These are phyloP conservation scores for Parelbella ahira DNA, from an alignment of 2,888 invertebrate genomes.

Conservation along the genomic window DNA sequence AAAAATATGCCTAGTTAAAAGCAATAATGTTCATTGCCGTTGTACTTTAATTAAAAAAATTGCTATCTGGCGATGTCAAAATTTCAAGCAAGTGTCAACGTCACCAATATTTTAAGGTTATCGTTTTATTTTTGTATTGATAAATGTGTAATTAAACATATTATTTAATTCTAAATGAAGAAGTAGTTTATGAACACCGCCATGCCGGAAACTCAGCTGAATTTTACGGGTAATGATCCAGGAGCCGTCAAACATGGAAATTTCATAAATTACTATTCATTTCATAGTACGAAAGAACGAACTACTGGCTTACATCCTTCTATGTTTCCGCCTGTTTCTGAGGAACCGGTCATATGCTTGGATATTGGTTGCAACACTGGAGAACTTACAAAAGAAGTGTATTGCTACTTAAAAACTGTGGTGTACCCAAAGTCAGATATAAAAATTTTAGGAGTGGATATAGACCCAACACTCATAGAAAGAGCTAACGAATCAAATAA, in stretches of 20 bases:
- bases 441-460: conserved; percentile 85
- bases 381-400: conserved; percentile 83
- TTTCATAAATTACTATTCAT: conserved; percentile 93
- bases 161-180: too few species aligned
- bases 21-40: too few species aligned
- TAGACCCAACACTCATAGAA: conserved; percentile 85
- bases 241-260: conserved; percentile 90
- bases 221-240: conserved; percentile 82
- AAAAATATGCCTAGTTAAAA: too few species aligned
- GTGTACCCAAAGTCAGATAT: conserved; percentile 53
- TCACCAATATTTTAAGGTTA: too few species aligned
- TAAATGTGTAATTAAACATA: too few species aligned
- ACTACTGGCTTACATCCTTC: conserved; percentile 76
- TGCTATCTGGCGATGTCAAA: too few species aligned
- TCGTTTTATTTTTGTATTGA: too few species aligned
- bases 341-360: conserved; percentile 71
- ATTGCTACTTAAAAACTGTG: conserved; percentile 65
- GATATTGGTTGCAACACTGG: conserved; percentile 92
- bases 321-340: conserved; percentile 51
- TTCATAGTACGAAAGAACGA: conserved; percentile 86
- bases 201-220: conserved; percentile 40
- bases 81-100: too few species aligned
- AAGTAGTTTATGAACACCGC: too few species aligned
- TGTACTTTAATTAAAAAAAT: too few species aligned
- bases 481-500: conserved; percentile 81